phyloP scores from a whole-genome alignment of 1,140 invertebrate genomes.

The Drosophila paulistorum region DNA sequence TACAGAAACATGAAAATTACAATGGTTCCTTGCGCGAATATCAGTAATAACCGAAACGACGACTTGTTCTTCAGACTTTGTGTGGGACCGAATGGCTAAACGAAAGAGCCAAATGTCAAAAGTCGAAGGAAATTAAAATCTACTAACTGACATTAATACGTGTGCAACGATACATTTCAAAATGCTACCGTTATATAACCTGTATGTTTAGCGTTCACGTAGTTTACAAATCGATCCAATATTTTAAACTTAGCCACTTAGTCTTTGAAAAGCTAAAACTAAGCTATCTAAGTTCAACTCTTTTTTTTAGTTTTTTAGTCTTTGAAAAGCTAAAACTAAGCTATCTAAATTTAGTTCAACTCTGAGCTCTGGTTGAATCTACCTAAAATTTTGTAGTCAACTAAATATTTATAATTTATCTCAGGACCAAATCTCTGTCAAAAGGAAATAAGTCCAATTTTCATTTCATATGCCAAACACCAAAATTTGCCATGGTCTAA shows the following conservation, averaged over 20 bases:
- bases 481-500: slow-evolving; percentile 40
- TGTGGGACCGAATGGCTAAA: slow-evolving; percentile 47
- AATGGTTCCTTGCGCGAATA: slow-evolving; percentile 63
- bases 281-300: too few species aligned
- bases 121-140: neutral
- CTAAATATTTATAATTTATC: neutral
- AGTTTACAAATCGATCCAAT: neutral
- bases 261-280: neutral
- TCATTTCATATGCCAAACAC: slow-evolving; percentile 20
- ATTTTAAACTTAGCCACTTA: neutral
- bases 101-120: neutral
- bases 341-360: too few species aligned
- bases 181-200: slow-evolving; percentile 1
- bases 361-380: too few species aligned
- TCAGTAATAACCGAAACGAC: slow-evolving; percentile 64
- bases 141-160: neutral
- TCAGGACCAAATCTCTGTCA: neutral
- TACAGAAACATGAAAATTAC: slow-evolving; percentile 76
- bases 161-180: neutral
- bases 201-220: neutral
- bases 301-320: too few species aligned
- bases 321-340: too few species aligned
- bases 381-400: too few species aligned
- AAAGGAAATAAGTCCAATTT: slow-evolving; percentile 15
- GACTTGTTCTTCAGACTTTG: slow-evolving; percentile 53